Evolutionary conservation across 2,113 vertebrate species (phyloP), one percentile per base, ranked within the genome.

Genomic region (Anhinga rufa): DNA sequence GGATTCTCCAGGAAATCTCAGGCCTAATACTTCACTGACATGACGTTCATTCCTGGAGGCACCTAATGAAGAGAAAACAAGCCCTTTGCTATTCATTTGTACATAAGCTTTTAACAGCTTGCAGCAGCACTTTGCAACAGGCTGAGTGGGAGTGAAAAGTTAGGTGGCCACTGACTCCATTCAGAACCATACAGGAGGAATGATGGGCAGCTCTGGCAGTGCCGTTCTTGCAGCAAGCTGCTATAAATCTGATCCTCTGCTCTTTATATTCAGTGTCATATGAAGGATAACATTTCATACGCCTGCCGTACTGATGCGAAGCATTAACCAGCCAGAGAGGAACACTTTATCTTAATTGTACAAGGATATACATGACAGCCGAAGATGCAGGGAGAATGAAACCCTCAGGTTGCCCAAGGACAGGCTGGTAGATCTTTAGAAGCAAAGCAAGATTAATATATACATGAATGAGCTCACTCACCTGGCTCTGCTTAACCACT

Each of bases 41-140:
- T 2, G 80, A 19, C 4, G 25, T 31, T 48, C 77, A 0, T 38
- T 61, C 46, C 68, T 25, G 62, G 92, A 49, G 82, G 89, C 87
- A 93, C 85, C 97, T 97, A 18, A 4, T 14, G 44, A 38, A 49
- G 15, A 60, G 32, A 58, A 88, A 76, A 49, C 19, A 62, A 66
- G 14, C 25, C 38, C 5, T 28, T 48, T 69, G n/a, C 9, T 52
- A 7, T 52, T 54, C 49, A 24, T 38, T 9, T 42, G 14, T 1
- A 9, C 4, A 8, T 0, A 19, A 32, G 28, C 66, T 44, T 44
- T 1, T 2, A 55, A 0, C 26, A 68, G 61, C 42, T 65, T 64
- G 89, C 36, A 66, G 84, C 42, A 81, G 77, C 52, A 1, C 49
- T 31, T 60, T 20, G 24, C 36, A 38, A 25, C 24, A 48, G 71